These are phyloP conservation scores for Caloenas nicobarica DNA, from an alignment of 2,113 vertebrate species.

Conservation along the genomic window DNA sequence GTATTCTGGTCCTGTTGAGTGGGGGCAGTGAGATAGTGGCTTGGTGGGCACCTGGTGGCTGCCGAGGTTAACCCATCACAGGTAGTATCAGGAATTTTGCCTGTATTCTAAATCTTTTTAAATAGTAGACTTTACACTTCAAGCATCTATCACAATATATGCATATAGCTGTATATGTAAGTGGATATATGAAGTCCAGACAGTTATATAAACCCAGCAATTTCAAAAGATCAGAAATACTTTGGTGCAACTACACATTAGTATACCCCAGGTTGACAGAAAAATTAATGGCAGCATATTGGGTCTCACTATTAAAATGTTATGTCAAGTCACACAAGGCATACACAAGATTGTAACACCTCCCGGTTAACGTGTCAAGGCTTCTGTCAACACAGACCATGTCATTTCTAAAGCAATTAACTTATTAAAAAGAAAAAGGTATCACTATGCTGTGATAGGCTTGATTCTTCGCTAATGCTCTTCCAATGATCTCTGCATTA, in stretches of 20 bases:
- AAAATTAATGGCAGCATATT: neutral
- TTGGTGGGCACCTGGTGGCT: neutral
- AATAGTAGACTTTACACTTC: neutral
- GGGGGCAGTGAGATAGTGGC: neutral
- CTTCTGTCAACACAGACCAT: neutral
- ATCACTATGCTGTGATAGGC: neutral
- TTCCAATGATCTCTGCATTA: neutral
- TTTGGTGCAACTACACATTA: neutral
- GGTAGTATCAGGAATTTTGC: neutral
- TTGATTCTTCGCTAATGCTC: neutral
- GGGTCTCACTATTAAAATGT: neutral
- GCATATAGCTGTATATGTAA: neutral
- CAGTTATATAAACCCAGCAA: neutral
- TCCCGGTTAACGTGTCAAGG: slow-evolving; percentile 26
- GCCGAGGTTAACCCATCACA: neutral
- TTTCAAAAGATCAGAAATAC: neutral
- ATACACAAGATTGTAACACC: neutral
- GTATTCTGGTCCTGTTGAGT: neutral
- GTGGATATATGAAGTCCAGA: neutral
- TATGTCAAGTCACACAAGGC: neutral
- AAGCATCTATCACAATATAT: neutral
- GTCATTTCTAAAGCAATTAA: neutral
- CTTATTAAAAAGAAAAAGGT: neutral
- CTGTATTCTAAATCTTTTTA: neutral
- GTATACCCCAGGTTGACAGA: neutral